Evolutionary conservation across 2,888 invertebrate species (phyloP), one percentile per base, ranked within the genome.

Genomic region (Caenorhabditis zanzibari): DNA sequence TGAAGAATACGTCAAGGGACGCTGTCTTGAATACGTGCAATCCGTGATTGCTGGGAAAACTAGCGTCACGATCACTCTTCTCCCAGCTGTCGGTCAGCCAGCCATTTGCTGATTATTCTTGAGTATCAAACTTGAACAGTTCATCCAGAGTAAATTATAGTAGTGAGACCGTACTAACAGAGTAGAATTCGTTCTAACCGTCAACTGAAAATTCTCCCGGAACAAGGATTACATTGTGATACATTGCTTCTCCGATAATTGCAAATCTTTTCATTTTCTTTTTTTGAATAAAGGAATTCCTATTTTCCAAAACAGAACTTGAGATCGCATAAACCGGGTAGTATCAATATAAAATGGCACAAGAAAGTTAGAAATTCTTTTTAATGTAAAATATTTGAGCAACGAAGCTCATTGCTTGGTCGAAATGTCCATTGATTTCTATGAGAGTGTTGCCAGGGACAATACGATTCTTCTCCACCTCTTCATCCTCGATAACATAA

Each of bases 11-110:
- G 86, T 90, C 14, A 88, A 88, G 74, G 89, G 88, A 47, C 81
- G 83, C 28, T 80, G 86, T 9, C 82, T 89, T 19, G 89, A 89
- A 66, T 89, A 88, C 68, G 89, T 89, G 0, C 89, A 89, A 68
- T 86, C 89, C 0, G 76, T 89, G 32, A 89, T 89, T 28, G 86
- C 88, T 61, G 89, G 89, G 24, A 89, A 89, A 59, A 89, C 89
- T 7, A 79, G 84, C 35, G 88, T 89, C 35, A 82, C 76, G 22
- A 87, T 89, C 47, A 88, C 88, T 10, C 84, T 87, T 10, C 73
- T 89, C 1, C 89, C 89, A 4, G 85, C 89, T 16, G 87, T 89
- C 44, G 89, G 89, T 7, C 77, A 81, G 66, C 85, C 88, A 19
- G 84, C 88, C 7, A 49, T 88, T 3, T 88, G 88, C 54, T 88